Evolutionary conservation across 2,797 vertebrate genomes (phyloP).

Genomic region (Aldrovandia affinis): DNA sequence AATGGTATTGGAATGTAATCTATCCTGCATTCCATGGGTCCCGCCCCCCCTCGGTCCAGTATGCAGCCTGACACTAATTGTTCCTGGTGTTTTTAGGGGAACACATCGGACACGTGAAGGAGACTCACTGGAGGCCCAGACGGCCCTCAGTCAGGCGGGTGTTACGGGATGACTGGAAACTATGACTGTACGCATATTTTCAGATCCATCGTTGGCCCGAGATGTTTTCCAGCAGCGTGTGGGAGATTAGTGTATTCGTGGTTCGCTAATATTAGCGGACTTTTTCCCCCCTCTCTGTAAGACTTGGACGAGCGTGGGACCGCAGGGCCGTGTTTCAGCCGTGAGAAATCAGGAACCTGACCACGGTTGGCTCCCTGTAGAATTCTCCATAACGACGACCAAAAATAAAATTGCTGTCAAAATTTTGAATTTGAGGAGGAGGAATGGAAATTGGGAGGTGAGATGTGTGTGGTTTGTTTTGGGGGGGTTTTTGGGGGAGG

Average conservation of each 20-base stretch:
- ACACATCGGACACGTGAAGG: neutral
- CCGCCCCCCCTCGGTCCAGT: neutral
- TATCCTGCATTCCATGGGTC: neutral
- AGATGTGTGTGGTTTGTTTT: too few species aligned
- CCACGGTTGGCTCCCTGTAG: neutral
- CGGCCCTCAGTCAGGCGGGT: neutral
- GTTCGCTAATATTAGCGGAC: constrained; percentile 63
- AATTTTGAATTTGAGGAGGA: too few species aligned
- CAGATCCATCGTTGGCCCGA: neutral
- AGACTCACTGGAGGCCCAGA: neutral
- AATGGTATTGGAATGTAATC: neutral
- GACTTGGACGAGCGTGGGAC: constrained; percentile 49
- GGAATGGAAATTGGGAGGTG: too few species aligned
- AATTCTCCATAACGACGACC: neutral
- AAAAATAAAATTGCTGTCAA: neutral
- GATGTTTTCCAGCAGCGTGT: neutral
- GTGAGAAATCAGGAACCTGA: neutral
- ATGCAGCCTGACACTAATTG: neutral
- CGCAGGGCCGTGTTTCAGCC: neutral
- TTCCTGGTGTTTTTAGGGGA: neutral
- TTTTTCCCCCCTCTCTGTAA: constrained; percentile 70
- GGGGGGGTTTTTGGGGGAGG: too few species aligned
- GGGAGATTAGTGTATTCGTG: constrained; percentile 74
- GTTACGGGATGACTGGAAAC: neutral
- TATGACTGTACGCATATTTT: neutral